Conservation (phyloP, 92 coral and sea anemone species). For the Umimayanthus chanpuru region DNA sequence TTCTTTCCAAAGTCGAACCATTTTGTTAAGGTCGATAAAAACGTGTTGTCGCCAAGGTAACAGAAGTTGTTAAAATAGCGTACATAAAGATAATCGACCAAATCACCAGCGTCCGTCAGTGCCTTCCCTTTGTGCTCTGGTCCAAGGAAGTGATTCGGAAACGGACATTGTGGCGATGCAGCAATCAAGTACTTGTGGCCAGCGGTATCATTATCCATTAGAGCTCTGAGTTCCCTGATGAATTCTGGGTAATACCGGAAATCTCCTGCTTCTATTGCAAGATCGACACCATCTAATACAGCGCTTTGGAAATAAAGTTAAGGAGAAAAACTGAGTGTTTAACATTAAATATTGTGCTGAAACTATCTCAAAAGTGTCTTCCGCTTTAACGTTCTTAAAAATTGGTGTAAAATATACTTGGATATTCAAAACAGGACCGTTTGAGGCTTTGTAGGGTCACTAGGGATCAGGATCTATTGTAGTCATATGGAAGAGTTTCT, state of each 20-base stretch:
- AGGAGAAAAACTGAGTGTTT: not conserved
- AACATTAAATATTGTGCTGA: too few species aligned
- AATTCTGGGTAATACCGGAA: slow-evolving; percentile 67
- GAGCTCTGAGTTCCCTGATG: slow-evolving; percentile 74
- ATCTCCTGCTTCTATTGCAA: slow-evolving; percentile 84
- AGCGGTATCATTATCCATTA: slow-evolving; percentile 75
- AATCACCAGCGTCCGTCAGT: slow-evolving; percentile 71
- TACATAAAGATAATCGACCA: slow-evolving; percentile 77
- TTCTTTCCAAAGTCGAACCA: slow-evolving; percentile 73
- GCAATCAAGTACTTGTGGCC: slow-evolving; percentile 71
- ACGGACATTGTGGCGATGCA: slow-evolving; percentile 87
- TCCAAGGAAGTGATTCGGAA: slow-evolving; percentile 79
- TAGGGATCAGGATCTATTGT: too few species aligned
- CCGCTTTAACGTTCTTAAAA: too few species aligned
- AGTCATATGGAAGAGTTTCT: too few species aligned
- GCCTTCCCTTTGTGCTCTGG: slow-evolving; percentile 73
- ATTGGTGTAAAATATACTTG: too few species aligned
- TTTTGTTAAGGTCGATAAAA: slow-evolving; percentile 54
- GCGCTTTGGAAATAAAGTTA: slow-evolving; percentile 54
- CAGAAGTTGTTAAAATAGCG: slow-evolving; percentile 90
- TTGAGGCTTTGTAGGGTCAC: too few species aligned
- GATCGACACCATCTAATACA: slow-evolving; percentile 81
- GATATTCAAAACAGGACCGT: too few species aligned
- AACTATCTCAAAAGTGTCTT: too few species aligned
- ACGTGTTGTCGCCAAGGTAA: slow-evolving; percentile 78